Evolutionary conservation across 1,140 invertebrate species (phyloP), one percentile per base, ranked within the genome.

Genomic region (Drosophila ogumai): DNA sequence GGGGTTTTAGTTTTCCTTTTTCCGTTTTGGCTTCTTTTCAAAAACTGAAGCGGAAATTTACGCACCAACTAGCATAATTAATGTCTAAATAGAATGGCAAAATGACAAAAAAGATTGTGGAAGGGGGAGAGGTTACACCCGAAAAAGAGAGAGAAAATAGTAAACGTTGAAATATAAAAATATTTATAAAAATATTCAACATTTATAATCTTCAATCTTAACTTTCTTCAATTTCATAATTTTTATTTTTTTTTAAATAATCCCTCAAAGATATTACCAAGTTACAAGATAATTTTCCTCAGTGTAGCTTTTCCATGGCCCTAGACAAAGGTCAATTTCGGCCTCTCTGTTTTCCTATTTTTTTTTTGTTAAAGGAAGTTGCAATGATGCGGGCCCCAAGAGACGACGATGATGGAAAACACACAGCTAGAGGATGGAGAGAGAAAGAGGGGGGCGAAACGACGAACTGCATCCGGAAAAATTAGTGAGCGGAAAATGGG

Each of bases 381-480:
- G 64, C 63, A 75, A 66, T 68, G 63, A 78, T 78, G 75, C 75
- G 65, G 75, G 75, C 75, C 65, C 58, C 38, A 32, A 54, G 57
- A 77, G 50, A 52, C 63, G 61, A 67, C 63, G 40, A 34, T 47
- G 56, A 58, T 60, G 55, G 56, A 56, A 77, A 68, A 60, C 50
- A 28, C 41, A 66, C 34, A 52, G 52, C 22, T 10, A 56, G 60
- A 10, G 19, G 19, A 25, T 9, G 5, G 34, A 12, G 28, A 9
- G 13, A 43, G 72, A 3, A 6, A 34, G 40, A 8, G 34, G 50
- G 40, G 34, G 50, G 43, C 44, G 68, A n/a, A 55, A 55, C 71
- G 71, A 86, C 65, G 65, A 82, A 61, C 82, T 86, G 82, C 82
- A 87, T 86, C 82, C 82, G 82, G 82, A 87, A 85, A 76, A 86